phyloP scores from a whole-genome alignment of 2,888 invertebrate species.

The Drosophila anceps region DNA sequence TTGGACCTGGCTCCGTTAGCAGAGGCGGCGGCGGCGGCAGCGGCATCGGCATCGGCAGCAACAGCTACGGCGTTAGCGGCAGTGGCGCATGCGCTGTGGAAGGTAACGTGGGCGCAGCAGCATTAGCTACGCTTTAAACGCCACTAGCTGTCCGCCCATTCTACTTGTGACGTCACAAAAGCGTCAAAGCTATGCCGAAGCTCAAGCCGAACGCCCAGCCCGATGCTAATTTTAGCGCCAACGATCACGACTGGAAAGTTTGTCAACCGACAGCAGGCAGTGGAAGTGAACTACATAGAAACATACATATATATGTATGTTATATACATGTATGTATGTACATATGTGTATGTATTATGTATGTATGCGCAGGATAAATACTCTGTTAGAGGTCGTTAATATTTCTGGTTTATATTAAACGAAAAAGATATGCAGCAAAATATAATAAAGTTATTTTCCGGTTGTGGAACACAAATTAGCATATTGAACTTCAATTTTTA shows the following conservation, averaged over 20 bases:
- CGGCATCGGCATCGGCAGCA: neutral
- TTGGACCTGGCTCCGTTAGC: conserved; percentile 13
- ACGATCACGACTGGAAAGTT: conserved; percentile 17
- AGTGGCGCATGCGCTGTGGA: conserved; percentile 37
- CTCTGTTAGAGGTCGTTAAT: neutral
- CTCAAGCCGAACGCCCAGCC: conserved; percentile 27
- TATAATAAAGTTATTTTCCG: conserved; percentile 7
- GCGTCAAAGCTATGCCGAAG: conserved; percentile 3
- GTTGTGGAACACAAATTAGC: conserved; percentile 3
- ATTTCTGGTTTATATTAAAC: neutral
- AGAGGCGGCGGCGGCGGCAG: neutral
- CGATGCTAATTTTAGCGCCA: conserved; percentile 29
- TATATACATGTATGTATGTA: neutral
- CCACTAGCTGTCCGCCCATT: conserved; percentile 7
- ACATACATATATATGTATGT: neutral
- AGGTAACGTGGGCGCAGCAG: conserved; percentile 5
- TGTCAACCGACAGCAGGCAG: neutral
- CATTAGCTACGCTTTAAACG: neutral
- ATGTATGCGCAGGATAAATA: neutral
- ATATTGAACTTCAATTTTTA: neutral
- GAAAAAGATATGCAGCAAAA: neutral
- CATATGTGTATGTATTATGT: neutral
- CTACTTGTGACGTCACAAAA: conserved; percentile 50
- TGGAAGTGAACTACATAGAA: neutral
- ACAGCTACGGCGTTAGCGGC: neutral